Conservation (phyloP, 2,113 vertebrate genomes). For the Notarius lentiginosus region DNA sequence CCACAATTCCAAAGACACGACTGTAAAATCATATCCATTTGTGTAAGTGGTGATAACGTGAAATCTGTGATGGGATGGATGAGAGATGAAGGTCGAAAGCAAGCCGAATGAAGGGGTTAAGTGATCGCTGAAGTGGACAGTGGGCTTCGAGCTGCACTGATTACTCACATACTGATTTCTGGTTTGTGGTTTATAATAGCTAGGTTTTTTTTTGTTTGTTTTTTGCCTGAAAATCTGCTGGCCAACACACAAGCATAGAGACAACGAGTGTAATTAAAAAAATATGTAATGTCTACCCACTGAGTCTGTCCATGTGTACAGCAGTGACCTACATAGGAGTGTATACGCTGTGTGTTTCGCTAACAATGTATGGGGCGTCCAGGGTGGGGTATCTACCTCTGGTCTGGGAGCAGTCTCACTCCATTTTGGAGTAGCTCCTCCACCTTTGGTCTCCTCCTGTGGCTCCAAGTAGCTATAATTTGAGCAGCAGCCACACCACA, state of each 20-base stretch:
- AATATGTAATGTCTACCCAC: not conserved
- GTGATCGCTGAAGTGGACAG: not conserved
- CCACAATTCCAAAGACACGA: not conserved
- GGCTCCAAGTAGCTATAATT: too few relatives aligned
- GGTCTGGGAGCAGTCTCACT: too few relatives aligned
- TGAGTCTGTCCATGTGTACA: not conserved
- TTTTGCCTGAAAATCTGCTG: not conserved
- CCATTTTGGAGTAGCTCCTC: too few relatives aligned
- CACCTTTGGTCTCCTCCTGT: too few relatives aligned
- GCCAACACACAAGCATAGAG: not conserved
- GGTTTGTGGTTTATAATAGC: constrained; percentile 17
- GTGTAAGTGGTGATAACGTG: not conserved
- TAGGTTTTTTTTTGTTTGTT: constrained; percentile 3
- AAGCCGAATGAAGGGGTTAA: not conserved
- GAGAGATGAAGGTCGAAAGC: not conserved
- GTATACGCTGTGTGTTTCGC: not conserved
- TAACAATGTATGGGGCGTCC: too few relatives aligned
- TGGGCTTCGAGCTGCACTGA: not conserved
- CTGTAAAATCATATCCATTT: not conserved
- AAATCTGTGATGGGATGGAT: not conserved
- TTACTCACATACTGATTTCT: constrained; percentile 1
- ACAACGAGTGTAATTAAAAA: not conserved
- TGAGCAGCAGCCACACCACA: too few relatives aligned
- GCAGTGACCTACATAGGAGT: not conserved
- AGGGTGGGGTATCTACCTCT: too few relatives aligned